Conservation (phyloP, 2,888 invertebrate genomes). For the Phortica magna region DNA sequence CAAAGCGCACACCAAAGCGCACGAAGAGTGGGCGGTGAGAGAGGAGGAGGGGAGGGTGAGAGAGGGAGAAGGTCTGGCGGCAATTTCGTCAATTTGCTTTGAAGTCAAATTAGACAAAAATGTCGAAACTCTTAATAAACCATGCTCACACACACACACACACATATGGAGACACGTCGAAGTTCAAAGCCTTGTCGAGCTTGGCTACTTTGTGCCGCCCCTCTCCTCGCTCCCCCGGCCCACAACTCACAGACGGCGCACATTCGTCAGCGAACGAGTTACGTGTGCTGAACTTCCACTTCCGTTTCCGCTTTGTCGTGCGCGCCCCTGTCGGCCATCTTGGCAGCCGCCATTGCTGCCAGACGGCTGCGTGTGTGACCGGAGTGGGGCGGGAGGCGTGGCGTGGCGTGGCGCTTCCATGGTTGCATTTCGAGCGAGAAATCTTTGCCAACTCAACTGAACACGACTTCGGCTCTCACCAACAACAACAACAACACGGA, state of each 20-base stretch:
- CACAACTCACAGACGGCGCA: background rate
- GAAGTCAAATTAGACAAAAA: no score
- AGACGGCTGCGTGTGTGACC: background rate
- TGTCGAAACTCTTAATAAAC: no score
- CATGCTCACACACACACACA: background rate
- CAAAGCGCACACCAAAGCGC: background rate
- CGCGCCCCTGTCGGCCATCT: background rate
- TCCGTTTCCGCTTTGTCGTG: background rate
- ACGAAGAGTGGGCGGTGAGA: conserved; percentile 14
- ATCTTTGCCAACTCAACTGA: background rate
- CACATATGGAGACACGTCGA: background rate
- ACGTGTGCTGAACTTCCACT: conserved; percentile 4
- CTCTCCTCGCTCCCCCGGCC: background rate
- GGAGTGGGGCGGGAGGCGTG: background rate
- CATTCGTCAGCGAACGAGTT: background rate
- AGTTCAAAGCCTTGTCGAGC: background rate
- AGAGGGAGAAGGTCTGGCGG: background rate
- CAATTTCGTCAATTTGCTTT: no score
- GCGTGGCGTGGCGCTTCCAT: background rate
- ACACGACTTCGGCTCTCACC: background rate
- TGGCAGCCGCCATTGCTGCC: background rate
- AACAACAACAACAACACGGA: background rate
- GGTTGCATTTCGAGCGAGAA: background rate
- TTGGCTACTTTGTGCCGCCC: background rate
- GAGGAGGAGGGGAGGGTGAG: conserved; percentile 33